Evolutionary conservation across 2,797 vertebrate species (phyloP).

Genomic region (Sebastes diploproa): DNA sequence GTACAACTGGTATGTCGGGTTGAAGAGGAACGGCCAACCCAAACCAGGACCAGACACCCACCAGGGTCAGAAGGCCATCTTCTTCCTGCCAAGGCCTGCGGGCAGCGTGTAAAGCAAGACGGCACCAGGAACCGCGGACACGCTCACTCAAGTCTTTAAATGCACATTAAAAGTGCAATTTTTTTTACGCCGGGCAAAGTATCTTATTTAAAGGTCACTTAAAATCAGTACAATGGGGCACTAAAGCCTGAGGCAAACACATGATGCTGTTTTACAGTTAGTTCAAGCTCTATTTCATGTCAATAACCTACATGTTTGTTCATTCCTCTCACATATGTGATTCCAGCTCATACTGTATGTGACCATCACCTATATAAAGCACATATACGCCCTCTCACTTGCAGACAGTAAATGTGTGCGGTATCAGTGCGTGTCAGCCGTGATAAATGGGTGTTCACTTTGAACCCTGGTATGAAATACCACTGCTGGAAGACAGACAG

Average conservation of each 20-base stretch:
- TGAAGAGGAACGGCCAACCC: conserved; percentile 90
- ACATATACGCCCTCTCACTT: background rate
- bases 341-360: background rate
- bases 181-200: background rate
- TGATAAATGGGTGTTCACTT: conserved; percentile 42
- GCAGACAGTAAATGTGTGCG: background rate
- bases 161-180: background rate
- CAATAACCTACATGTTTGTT: background rate
- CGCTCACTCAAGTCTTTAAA: conserved; percentile 2
- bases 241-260: conserved; percentile 5
- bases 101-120: conserved; percentile 34
- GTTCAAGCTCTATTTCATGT: background rate
- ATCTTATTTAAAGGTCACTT: background rate
- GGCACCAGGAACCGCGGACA: conserved; percentile 5
- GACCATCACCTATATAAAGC: background rate
- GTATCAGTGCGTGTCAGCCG: background rate
- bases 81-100: conserved; percentile 89
- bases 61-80: conserved; percentile 90
- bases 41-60: conserved; percentile 90
- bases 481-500: conserved; percentile 26
- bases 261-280: background rate
- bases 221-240: background rate
- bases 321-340: background rate
- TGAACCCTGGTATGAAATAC: conserved; percentile 50
- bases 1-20: conserved; percentile 91